These are phyloP conservation scores for Pachyseris speciosa DNA, from an alignment of 64 coral and sea anemone species.

Conservation along the genomic window DNA sequence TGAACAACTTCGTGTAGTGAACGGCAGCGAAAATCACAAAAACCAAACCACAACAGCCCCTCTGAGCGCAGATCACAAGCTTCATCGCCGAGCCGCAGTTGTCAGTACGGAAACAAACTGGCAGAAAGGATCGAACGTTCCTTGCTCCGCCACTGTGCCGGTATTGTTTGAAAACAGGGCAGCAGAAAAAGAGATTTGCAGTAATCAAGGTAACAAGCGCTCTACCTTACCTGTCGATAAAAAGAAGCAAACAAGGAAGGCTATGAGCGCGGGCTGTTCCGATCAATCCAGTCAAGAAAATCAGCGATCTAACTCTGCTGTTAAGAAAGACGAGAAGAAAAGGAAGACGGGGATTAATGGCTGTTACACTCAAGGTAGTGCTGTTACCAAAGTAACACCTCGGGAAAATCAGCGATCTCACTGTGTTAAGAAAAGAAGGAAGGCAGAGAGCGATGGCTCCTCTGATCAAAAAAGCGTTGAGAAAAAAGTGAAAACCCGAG, in stretches of 20 bases:
- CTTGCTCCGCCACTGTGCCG: background rate
- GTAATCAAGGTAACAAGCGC: background rate
- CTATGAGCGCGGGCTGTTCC: too few species aligned
- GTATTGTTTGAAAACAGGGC: background rate
- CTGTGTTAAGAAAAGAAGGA: too few species aligned
- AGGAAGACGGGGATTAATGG: background rate
- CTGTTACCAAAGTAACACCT: background rate
- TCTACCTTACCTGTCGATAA: background rate
- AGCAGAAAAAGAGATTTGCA: background rate
- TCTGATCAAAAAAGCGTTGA: too few species aligned
- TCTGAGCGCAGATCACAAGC: background rate
- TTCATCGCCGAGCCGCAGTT: background rate
- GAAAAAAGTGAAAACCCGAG: too few species aligned
- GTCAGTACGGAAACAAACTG: background rate
- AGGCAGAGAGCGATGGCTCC: too few species aligned
- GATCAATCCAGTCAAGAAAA: too few species aligned
- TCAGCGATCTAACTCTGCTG: too few species aligned
- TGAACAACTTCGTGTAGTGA: background rate
- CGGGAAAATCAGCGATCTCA: too few species aligned
- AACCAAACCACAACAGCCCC: background rate
- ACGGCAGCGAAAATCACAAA: background rate
- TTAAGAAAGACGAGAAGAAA: too few species aligned
- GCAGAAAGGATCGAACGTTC: background rate
- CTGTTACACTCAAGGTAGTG: background rate
- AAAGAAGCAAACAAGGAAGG: background rate